These are phyloP conservation scores for Cremastinae sp. DNA, from an alignment of 2,888 invertebrate genomes.

Conservation along the genomic window DNA sequence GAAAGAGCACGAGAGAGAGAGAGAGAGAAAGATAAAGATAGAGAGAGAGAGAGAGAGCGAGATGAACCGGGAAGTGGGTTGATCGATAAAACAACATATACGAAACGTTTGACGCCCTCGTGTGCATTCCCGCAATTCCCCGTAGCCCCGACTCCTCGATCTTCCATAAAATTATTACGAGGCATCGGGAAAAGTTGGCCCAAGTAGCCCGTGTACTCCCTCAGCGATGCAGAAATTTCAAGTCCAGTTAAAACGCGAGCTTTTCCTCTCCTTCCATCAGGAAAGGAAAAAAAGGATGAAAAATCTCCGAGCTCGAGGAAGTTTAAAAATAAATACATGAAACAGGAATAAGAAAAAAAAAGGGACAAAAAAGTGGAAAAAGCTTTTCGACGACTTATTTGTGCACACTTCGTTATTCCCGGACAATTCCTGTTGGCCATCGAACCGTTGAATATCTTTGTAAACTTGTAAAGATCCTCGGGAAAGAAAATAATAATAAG, in stretches of 20 bases:
- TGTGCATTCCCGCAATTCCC: constrained; percentile 20
- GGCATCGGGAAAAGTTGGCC: constrained; percentile 3
- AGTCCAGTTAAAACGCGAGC: too few relatives aligned
- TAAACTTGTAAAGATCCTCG: constrained; percentile 42
- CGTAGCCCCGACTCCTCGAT: constrained; percentile 23
- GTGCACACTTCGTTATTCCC: constrained; percentile 27
- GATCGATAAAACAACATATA: constrained; percentile 48
- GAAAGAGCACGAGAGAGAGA: background rate
- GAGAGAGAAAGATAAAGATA: constrained; percentile 5
- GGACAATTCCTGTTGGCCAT: constrained; percentile 22
- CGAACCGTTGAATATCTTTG: constrained; percentile 48
- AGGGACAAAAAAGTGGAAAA: constrained; percentile 18
- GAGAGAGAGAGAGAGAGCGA: constrained; percentile 13
- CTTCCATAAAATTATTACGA: constrained; percentile 53
- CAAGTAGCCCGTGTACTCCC: background rate
- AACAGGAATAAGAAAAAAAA: constrained; percentile 19
- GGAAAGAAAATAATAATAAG: background rate
- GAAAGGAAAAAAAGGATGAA: too few relatives aligned
- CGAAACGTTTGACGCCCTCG: constrained; percentile 22
- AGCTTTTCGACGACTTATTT: constrained; percentile 41
- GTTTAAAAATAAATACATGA: constrained; percentile 16
- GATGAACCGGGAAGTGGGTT: constrained; percentile 42
- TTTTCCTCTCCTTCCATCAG: too few relatives aligned
- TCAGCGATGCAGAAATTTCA: background rate
- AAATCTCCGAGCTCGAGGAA: background rate